Evolutionary conservation across 2,888 invertebrate genomes (phyloP), one percentile per base, ranked within the genome.

Genomic region (Drosophila putrida): DNA sequence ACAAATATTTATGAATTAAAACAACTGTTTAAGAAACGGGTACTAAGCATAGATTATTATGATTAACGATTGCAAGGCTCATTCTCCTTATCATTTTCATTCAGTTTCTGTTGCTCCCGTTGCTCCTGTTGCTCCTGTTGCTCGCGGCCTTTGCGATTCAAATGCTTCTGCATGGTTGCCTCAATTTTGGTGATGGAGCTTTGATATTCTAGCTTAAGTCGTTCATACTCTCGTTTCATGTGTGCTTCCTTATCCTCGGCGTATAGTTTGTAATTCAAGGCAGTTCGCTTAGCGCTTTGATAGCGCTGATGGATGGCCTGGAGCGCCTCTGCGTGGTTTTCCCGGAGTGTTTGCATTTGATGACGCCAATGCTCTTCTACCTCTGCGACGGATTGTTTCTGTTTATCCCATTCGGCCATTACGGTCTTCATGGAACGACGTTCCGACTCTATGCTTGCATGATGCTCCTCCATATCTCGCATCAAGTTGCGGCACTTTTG

Each of bases 231-330:
- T 64, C 93, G 93, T 76, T 93, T 93, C 74, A 95, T 93, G 83
- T 95, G 95, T 28, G 94, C 93, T 67, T 95, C 95, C 80, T 95
- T 95, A 75, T 95, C 95, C 31, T 94, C 93, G 15, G 95, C 94
- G 78, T 95, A 95, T 72, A 95, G 94, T 94, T 95, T 95, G 85
- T 95, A 95, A 86, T 95, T 95, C 27, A 92, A 92, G 33, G 94
- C 94, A 33, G 94, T 95, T 82, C 94, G 94, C 90, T 95, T 95
- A 2, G 94, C 94, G 59, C 94, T 94, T 80, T 94, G 94, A 84
- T 95, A 95, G 80, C 95, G 95, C 9, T 94, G 93, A 58, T 94
- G 94, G 28, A 94, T 80, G 0, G 91, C 90, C 35, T 93, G 93
- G 71, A 94, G 91, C 8, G 94, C 94, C 6, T 90, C 83, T 47